A percentile compares a stretch with the other conserved stretches of the same genome.
These are phyloP conservation scores for Campaea margaritaria DNA, from an alignment of 2,888 invertebrate species.

Conservation along the genomic window DNA sequence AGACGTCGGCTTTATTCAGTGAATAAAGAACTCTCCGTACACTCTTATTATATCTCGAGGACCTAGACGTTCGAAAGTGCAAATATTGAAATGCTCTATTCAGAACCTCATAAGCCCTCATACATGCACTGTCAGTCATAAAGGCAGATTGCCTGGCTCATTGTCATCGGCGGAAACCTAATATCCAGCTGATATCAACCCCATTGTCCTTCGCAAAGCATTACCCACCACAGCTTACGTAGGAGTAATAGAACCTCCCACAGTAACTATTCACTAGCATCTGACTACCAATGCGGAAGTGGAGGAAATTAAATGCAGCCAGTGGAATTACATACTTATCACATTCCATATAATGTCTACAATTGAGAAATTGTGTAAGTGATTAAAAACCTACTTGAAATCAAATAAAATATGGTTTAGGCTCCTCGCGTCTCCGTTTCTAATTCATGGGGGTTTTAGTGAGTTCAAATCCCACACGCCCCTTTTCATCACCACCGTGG, in stretches of 20 bases:
- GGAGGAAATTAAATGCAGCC: slow-evolving; percentile 37
- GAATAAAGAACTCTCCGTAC: too few relatives aligned
- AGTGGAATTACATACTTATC: not conserved
- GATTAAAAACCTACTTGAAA: too few relatives aligned
- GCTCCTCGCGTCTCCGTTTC: too few relatives aligned
- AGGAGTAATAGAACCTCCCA: not conserved
- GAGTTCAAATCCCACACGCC: too few relatives aligned
- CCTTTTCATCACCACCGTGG: too few relatives aligned
- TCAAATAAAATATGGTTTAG: too few relatives aligned
- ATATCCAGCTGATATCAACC: slow-evolving; percentile 71
- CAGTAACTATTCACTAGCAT: not conserved
- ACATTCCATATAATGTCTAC: not conserved
- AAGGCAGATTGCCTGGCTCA: slow-evolving; percentile 52
- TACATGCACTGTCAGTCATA: not conserved
- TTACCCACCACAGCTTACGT: slow-evolving; percentile 2
- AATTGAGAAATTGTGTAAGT: too few relatives aligned
- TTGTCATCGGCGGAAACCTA: slow-evolving; percentile 72
- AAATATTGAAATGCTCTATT: too few relatives aligned
- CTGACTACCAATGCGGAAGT: not conserved
- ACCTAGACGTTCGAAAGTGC: too few relatives aligned
- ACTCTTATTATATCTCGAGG: too few relatives aligned
- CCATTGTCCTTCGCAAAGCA: slow-evolving; percentile 59
- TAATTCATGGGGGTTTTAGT: too few relatives aligned
- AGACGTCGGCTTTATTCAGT: too few relatives aligned
- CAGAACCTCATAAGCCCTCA: not conserved